Percentiles rank a stretch among this genome's conserved stretches.
phyloP scores from a whole-genome alignment of 2,113 vertebrate species.

The Actenoides lindsayi region DNA sequence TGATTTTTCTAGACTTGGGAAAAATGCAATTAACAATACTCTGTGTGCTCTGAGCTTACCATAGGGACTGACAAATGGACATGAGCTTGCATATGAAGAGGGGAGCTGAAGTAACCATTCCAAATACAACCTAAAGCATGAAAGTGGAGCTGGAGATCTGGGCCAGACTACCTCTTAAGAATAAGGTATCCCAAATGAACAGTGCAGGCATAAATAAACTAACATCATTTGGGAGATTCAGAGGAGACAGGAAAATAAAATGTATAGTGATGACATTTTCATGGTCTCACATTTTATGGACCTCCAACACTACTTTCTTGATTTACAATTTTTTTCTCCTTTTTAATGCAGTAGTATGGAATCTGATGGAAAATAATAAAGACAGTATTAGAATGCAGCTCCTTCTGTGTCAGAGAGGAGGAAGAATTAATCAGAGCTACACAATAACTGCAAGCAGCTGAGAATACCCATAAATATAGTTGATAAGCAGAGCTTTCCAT shows the following conservation, averaged over 20 bases:
- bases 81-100: background rate
- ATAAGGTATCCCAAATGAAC: constrained; percentile 47
- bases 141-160: background rate
- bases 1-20: background rate
- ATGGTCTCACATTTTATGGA: constrained; percentile 70
- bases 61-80: background rate
- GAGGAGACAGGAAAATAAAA: constrained; percentile 74
- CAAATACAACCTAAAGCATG: background rate
- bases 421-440: constrained; percentile 58
- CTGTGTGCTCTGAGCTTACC: background rate
- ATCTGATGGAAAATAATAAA: constrained; percentile 68
- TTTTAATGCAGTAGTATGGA: constrained; percentile 24
- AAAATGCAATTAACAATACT: background rate
- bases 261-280: constrained; percentile 75
- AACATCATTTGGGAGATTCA: constrained; percentile 68
- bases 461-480: constrained; percentile 46
- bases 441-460: constrained; percentile 25
- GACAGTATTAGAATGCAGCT: constrained; percentile 52
- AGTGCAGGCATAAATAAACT: constrained; percentile 62
- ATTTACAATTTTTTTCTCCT: constrained; percentile 65
- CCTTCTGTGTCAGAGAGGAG: constrained; percentile 35
- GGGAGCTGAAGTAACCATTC: background rate
- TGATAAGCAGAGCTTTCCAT: background rate
- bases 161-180: constrained; percentile 5
- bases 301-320: constrained; percentile 53